Evolutionary conservation across 2,113 vertebrate species (phyloP).

Genomic region (Peromyscus leucopus): DNA sequence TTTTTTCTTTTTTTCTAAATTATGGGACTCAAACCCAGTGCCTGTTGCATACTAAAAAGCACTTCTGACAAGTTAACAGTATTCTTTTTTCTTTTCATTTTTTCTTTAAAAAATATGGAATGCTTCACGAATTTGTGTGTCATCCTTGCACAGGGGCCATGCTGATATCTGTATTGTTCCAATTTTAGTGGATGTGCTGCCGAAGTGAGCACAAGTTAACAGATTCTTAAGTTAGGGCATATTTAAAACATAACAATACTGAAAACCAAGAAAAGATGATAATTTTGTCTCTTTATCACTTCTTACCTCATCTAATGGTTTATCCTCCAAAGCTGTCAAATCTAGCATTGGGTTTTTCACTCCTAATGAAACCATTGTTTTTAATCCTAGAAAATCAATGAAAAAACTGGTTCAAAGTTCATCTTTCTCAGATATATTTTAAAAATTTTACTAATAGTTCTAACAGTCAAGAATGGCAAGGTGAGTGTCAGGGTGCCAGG

Average conservation of each 20-base stretch:
- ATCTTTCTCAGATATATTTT: slow-evolving; percentile 28
- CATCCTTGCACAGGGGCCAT: too few relatives aligned
- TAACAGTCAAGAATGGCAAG: slow-evolving; percentile 9
- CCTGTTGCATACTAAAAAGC: neutral
- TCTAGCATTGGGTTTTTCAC: slow-evolving; percentile 98
- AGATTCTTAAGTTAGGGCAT: neutral
- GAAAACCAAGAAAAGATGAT: slow-evolving; percentile 12
- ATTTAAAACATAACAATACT: slow-evolving; percentile 1
- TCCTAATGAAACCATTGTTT: slow-evolving; percentile 96
- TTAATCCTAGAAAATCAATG: slow-evolving; percentile 90
- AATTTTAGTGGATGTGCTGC: too few relatives aligned
- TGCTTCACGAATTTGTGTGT: too few relatives aligned
- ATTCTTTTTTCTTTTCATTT: too few relatives aligned
- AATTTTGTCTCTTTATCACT: neutral
- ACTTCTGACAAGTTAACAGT: neutral
- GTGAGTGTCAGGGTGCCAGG: neutral
- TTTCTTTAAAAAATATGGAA: too few relatives aligned
- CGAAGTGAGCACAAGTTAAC: neutral
- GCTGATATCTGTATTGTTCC: too few relatives aligned
- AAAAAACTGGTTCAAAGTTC: slow-evolving; percentile 39
- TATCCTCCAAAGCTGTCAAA: slow-evolving; percentile 95
- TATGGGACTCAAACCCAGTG: neutral
- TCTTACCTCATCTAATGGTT: slow-evolving; percentile 96
- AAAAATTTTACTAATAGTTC: neutral
- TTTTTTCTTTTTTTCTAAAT: neutral